Percentiles rank a stretch among this genome's conserved stretches.
These are phyloP conservation scores for Micoletzkya japonica DNA, from an alignment of 2,888 invertebrate species.

Conservation along the genomic window DNA sequence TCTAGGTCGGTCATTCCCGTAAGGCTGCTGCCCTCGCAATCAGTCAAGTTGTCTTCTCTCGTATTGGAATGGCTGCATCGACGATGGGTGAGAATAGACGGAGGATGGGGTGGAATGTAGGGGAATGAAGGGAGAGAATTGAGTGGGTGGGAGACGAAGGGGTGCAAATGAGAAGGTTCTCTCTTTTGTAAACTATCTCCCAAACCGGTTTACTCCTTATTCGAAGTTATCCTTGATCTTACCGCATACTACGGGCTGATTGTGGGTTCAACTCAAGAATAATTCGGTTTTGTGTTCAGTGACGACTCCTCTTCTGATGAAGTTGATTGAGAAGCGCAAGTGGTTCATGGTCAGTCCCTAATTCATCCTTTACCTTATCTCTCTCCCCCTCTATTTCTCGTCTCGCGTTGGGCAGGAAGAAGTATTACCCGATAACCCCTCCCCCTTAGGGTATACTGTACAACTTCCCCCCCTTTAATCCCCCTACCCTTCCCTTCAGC, in stretches of 20 bases:
- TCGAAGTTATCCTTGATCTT: no score
- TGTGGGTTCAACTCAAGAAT: no score
- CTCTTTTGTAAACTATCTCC: no score
- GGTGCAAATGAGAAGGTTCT: no score
- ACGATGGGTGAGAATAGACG: conserved; percentile 81
- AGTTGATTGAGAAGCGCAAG: conserved; percentile 18
- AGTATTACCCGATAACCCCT: no score
- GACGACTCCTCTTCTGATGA: conserved; percentile 22
- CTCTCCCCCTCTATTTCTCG: not conserved
- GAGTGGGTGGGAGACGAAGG: not conserved
- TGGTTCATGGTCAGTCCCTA: conserved; percentile 24
- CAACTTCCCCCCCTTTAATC: no score
- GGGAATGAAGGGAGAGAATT: not conserved
- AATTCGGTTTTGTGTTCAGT: no score
- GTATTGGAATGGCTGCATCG: conserved; percentile 87
- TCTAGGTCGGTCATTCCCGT: conserved; percentile 27
- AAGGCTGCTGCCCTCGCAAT: conserved; percentile 79
- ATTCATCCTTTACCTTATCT: no score
- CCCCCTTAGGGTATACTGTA: no score
- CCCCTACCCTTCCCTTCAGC: conserved; percentile 63
- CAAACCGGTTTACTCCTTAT: no score
- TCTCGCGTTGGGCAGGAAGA: no score
- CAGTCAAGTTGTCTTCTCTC: conserved; percentile 81
- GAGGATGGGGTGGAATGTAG: not conserved
- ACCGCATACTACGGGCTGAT: no score